Conservation (phyloP, 1,140 invertebrate genomes). For the Cardiocondyla obscurior region DNA sequence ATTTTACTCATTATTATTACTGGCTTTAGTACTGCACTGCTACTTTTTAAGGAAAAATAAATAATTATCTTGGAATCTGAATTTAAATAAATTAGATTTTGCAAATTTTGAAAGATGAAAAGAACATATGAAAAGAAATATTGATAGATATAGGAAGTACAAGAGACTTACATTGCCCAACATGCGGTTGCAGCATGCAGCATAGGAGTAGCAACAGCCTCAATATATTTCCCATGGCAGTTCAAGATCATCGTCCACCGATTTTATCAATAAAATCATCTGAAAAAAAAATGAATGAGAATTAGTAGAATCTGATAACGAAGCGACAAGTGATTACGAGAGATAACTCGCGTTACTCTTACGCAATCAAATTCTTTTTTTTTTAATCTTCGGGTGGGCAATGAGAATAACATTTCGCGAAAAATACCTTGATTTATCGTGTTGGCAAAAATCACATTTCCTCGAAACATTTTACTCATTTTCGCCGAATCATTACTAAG, state of each 20-base stretch:
- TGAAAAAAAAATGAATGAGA: constrained; percentile 57
- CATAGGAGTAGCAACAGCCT: constrained; percentile 75
- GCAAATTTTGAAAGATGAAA: not conserved
- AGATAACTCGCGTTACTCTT: not conserved
- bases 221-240: constrained; percentile 79
- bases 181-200: constrained; percentile 69
- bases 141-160: not conserved
- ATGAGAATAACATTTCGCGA: not conserved
- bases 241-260: constrained; percentile 79
- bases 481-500: not conserved
- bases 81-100: not conserved
- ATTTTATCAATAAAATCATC: constrained; percentile 74
- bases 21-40: not conserved
- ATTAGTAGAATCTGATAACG: not conserved
- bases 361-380: not conserved
- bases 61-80: not conserved
- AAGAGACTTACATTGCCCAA: constrained; percentile 77
- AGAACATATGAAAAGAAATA: not conserved
- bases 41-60: not conserved
- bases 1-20: not conserved
- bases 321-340: not conserved
- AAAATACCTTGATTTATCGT: constrained; percentile 28
- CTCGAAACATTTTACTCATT: not conserved
- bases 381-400: not conserved
- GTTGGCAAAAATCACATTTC: not conserved